Evolutionary conservation across 2,113 vertebrate genomes (phyloP).

Genomic region (Alaudala cheleensis): DNA sequence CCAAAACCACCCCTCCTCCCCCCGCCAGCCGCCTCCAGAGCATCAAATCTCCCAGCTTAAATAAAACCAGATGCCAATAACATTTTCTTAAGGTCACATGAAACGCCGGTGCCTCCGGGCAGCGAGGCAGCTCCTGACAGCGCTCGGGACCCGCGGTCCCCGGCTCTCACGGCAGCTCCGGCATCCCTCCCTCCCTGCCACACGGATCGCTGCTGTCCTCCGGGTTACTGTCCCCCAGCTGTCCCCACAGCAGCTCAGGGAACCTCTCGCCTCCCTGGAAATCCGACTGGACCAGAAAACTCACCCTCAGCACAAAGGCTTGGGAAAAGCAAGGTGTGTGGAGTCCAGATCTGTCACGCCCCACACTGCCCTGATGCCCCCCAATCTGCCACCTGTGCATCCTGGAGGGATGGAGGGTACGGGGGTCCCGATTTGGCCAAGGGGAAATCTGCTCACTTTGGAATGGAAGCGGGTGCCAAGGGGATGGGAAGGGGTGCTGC

Average conservation of each 20-base stretch:
- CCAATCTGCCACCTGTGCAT: background rate
- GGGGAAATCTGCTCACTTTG: background rate
- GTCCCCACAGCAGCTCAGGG: background rate
- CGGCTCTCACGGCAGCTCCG: rapidly evolving
- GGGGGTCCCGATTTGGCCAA: background rate
- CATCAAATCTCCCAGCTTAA: conserved; percentile 24
- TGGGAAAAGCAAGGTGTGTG: background rate
- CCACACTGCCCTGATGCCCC: background rate
- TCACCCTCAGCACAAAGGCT: background rate
- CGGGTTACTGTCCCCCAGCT: background rate
- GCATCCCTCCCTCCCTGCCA: background rate
- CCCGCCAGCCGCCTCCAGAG: background rate
- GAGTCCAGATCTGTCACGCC: background rate
- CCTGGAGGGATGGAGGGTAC: background rate
- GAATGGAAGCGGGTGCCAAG: background rate
- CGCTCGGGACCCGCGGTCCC: background rate
- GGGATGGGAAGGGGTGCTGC: background rate
- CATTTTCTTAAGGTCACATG: conserved; percentile 30
- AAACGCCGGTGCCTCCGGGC: background rate
- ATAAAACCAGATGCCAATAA: conserved; percentile 60
- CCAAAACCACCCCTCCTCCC: background rate
- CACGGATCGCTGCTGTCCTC: background rate
- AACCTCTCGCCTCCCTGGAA: background rate
- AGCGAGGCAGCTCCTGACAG: background rate
- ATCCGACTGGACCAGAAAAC: background rate